These are phyloP conservation scores for Gymnocephalus cernua DNA, from an alignment of 2,113 vertebrate species.

Conservation along the genomic window DNA sequence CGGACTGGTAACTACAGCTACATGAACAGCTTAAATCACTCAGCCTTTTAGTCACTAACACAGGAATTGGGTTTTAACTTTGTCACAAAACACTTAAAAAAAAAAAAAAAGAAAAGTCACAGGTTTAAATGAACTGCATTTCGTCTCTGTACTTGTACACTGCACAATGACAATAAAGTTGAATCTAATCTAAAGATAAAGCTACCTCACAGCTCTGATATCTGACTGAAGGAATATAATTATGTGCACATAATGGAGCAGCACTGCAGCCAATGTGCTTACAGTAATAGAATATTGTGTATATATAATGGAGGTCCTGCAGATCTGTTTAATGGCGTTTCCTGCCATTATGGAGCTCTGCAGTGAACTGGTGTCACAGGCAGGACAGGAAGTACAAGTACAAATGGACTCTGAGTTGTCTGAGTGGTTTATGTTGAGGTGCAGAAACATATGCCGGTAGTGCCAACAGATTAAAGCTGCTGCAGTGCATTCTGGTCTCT, in stretches of 20 bases:
- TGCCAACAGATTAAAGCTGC: not conserved
- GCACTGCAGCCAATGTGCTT: not conserved
- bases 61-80: not conserved
- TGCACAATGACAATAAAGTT: too few relatives aligned
- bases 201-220: not conserved
- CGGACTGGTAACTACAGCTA: conserved; percentile 87
- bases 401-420: not conserved
- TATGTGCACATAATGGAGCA: not conserved
- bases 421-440: not conserved
- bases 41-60: not conserved
- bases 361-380: not conserved
- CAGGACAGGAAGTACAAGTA: conserved; percentile 8
- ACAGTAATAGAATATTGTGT: not conserved
- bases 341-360: not conserved
- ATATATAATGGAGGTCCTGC: not conserved
- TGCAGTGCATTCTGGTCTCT: not conserved
- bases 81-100: not conserved
- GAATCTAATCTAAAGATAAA: too few relatives aligned
- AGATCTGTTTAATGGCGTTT: not conserved
- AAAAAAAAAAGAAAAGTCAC: not conserved
- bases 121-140: too few relatives aligned
- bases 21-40: too few relatives aligned
- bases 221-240: not conserved
- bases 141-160: too few relatives aligned
- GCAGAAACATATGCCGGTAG: not conserved